phyloP scores from a whole-genome alignment of 37 sponge, comb jelly and placozoan species.

The Bolinopsis microptera region DNA sequence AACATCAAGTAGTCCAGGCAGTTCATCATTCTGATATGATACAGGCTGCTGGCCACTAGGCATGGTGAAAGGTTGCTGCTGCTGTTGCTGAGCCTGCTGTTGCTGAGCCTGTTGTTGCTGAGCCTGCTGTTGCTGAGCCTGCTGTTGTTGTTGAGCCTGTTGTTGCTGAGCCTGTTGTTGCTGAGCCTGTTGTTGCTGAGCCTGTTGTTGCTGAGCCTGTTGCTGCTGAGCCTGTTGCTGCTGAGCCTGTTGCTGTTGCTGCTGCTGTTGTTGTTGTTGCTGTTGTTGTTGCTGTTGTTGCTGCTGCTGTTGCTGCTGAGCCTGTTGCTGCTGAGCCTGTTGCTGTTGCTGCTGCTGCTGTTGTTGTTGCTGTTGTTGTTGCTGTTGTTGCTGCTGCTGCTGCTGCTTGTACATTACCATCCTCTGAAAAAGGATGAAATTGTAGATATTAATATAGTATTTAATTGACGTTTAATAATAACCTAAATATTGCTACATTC shows the following conservation, averaged over 20 bases:
- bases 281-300: no score
- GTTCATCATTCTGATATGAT: conserved; percentile 36
- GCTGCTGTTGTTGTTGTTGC: not conserved
- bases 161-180: not conserved
- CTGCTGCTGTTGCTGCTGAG: not conserved
- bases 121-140: not conserved
- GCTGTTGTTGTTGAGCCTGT: not conserved
- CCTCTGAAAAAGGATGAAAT: conserved; percentile 17
- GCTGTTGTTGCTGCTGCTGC: not conserved
- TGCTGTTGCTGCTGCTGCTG: conserved; percentile 38
- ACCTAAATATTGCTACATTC: no score
- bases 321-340: not conserved
- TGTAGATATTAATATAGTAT: not conserved
- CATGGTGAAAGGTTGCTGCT: not conserved
- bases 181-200: not conserved
- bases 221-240: conserved; percentile 6
- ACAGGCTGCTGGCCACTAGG: not conserved
- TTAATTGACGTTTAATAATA: not conserved
- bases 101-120: not conserved
- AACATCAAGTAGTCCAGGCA: conserved; percentile 36
- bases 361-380: conserved; percentile 8
- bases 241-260: not conserved
- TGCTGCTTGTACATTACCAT: conserved; percentile 64
- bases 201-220: not conserved
- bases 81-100: not conserved